Conservation (phyloP, 2,888 invertebrate genomes). For the Drosophila hamatofila region DNA sequence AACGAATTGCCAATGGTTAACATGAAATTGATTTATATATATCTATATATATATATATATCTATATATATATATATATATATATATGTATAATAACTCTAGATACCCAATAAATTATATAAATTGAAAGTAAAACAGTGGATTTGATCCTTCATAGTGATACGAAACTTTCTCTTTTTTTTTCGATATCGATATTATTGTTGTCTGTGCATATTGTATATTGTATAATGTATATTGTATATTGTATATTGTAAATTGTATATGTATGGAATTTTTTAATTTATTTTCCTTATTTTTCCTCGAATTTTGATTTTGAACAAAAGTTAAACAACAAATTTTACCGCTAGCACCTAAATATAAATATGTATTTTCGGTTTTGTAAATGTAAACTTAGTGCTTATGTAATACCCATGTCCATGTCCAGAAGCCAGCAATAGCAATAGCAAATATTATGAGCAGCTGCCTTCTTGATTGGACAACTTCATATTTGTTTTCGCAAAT, state of each 20-base stretch:
- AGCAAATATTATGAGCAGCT: neutral
- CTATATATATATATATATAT: constrained; percentile 3
- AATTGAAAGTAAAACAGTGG: constrained; percentile 85
- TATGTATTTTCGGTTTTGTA: neutral
- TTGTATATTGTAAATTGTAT: constrained; percentile 54
- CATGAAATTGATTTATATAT: constrained; percentile 15
- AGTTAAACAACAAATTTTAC: constrained; percentile 7
- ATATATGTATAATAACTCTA: constrained; percentile 17
- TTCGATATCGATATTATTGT: constrained; percentile 62
- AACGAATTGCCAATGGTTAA: constrained; percentile 52
- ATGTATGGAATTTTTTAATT: constrained; percentile 57
- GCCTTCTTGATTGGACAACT: constrained; percentile 25
- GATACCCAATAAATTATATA: constrained; percentile 66
- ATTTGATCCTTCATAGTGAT: constrained; percentile 85
- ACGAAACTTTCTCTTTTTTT: constrained; percentile 54
- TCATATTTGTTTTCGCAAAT: constrained; percentile 29
- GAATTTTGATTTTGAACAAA: constrained; percentile 9
- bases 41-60: constrained; percentile 3
- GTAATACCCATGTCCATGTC: constrained; percentile 31
- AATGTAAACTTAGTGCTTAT: constrained; percentile 45
- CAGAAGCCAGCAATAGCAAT: constrained; percentile 21
- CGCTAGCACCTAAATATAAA: constrained; percentile 34
- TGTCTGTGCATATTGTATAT: constrained; percentile 58
- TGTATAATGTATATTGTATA: constrained; percentile 59
- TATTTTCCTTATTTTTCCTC: constrained; percentile 22